Base-by-base conservation (phyloP, 2,797 vertebrate species). In the Sternarchorhynchus goeldii region DNA sequence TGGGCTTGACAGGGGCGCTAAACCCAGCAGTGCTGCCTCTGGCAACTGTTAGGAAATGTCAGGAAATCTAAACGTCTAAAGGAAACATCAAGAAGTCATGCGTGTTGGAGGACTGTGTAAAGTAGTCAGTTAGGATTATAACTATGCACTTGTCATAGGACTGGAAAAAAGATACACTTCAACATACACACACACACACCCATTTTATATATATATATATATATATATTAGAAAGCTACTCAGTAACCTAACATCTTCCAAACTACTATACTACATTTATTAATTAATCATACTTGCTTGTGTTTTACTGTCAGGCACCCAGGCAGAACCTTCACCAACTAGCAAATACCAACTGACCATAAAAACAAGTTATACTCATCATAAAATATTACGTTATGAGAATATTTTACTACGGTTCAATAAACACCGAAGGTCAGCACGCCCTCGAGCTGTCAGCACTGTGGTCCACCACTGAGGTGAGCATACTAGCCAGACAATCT, bases 331-430 rank as follows among this genome's bases (percentile, higher is more conserved):
- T 55, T 70, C 80, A 55, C 60, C 75, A 77, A 77, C 55, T 74
- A 75, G 41, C 80, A 73, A 82, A 82, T 68, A 68, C 41, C 75
- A 80, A 56, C 77, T 66, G 77, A 77, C 62, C 55, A 32, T 55
- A 68, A 50, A 50, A 10, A 41, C 39, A 50, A 75, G 29, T 64
- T 45, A 74, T 39, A 31, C 16, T 57, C 29, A 36, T 58, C 39
- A 60, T 55, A 55, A 29, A 67, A 58, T 8, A 57, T 45, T 50
- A 17, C 2, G 2, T 21, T 32, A 39, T 4, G 34, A 71, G 14
- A 12, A 20, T 12, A 41, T 65, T 57, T 20, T 10, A 41, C 32
- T 25, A 31, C 25, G 8, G 64, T 31, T 25, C 76, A 57, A 3
- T 39, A 4, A 63, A 25, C 20, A 6, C 17, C 14, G 34, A 41